Conservation (phyloP, 2,888 invertebrate species). For the Ferdinandea cuprea region DNA sequence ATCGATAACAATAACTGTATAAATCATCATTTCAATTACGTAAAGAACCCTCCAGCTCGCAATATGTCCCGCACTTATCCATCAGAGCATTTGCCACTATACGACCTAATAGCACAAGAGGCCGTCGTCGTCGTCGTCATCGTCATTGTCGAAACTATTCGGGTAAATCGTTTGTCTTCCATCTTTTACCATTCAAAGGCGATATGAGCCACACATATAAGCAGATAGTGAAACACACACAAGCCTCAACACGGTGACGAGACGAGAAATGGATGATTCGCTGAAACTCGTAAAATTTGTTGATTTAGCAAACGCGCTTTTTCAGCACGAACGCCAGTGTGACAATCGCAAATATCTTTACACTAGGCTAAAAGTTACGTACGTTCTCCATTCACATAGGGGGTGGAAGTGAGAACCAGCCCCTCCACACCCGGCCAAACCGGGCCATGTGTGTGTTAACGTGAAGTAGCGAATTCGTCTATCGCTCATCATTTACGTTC, state of each 20-base stretch:
- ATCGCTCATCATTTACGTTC: conserved; percentile 57
- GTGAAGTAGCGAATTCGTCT: conserved; percentile 28
- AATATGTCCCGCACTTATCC: conserved; percentile 38
- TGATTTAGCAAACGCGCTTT: conserved; percentile 73
- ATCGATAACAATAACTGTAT: conserved; percentile 59
- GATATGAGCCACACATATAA: conserved; percentile 21
- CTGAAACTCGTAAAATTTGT: conserved; percentile 67
- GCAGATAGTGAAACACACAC: no score
- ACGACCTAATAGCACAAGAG: no score
- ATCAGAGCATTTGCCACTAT: no score
- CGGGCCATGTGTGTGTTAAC: no score
- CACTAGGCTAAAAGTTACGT: conserved; percentile 10
- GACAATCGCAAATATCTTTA: conserved; percentile 64
- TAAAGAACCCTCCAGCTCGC: conserved; percentile 52
- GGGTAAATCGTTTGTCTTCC: conserved; percentile 55
- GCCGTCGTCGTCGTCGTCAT: no score
- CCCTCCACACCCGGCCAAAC: no score
- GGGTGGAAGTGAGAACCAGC: no score
- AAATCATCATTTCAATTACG: conserved; percentile 73
- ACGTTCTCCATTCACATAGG: background rate
- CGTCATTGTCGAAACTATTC: conserved; percentile 52
- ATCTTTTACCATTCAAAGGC: conserved; percentile 68
- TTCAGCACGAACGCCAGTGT: conserved; percentile 57
- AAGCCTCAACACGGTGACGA: conserved; percentile 8
- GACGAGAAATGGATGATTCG: conserved; percentile 60